Evolutionary conservation across 2,888 invertebrate species (phyloP).

Genomic region (Cyclophora albipunctata): DNA sequence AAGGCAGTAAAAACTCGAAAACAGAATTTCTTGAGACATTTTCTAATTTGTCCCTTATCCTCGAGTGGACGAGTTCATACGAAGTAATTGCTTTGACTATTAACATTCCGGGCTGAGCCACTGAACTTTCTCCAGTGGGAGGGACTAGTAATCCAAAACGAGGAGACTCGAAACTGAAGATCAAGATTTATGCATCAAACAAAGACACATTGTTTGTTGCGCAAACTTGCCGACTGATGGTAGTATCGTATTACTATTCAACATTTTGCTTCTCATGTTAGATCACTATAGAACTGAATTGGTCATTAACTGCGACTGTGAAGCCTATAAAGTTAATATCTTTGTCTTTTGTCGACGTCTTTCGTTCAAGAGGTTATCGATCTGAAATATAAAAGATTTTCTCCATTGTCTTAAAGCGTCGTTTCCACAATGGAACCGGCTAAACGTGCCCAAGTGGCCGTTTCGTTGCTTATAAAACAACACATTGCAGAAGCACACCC

Average conservation of each 20-base stretch:
- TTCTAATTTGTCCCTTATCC: slow-evolving; percentile 39
- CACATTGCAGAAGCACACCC: slow-evolving; percentile 7
- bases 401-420: slow-evolving; percentile 55
- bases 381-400: slow-evolving; percentile 58
- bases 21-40: slow-evolving; percentile 20
- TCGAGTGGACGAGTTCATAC: slow-evolving; percentile 33
- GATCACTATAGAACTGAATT: no score
- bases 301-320: slow-evolving; percentile 25
- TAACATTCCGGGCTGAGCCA: slow-evolving; percentile 49
- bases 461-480: slow-evolving; percentile 20
- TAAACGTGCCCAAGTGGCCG: slow-evolving; percentile 61
- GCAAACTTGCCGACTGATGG: no score
- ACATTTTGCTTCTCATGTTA: no score
- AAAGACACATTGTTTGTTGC: slow-evolving; percentile 4
- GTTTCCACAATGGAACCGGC: slow-evolving; percentile 39
- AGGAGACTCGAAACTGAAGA: slow-evolving; percentile 30
- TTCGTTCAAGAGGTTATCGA: slow-evolving; percentile 55
- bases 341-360: slow-evolving; percentile 51
- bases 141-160: slow-evolving; percentile 33
- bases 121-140: slow-evolving; percentile 49
- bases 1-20: slow-evolving; percentile 18
- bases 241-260: no score
- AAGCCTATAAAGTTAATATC: slow-evolving; percentile 8
- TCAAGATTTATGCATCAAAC: slow-evolving; percentile 18
- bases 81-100: slow-evolving; percentile 51